Conservation (phyloP, 2,113 vertebrate genomes). For the Chaetura pelagica region DNA sequence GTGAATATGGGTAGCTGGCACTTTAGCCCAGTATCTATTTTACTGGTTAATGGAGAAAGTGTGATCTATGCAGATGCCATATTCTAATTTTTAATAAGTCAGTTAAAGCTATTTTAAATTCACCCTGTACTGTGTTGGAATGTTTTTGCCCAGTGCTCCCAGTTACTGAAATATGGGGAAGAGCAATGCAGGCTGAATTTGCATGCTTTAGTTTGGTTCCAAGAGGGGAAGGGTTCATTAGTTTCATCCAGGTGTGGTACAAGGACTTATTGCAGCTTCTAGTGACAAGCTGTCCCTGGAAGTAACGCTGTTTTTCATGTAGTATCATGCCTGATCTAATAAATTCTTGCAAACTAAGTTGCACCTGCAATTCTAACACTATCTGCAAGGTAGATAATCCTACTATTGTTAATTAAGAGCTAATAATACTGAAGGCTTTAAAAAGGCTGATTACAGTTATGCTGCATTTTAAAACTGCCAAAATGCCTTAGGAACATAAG, state of each 20-base stretch:
- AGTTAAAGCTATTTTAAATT: background rate
- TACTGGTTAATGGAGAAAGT: background rate
- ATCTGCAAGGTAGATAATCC: background rate
- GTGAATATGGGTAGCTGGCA: background rate
- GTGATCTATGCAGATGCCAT: background rate
- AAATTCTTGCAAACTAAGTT: background rate
- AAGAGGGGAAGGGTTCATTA: background rate
- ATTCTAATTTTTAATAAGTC: background rate
- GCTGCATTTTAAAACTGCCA: conserved; percentile 14
- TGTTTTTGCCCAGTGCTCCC: background rate
- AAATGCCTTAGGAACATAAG: conserved; percentile 21
- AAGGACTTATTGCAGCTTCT: background rate
- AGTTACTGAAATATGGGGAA: background rate
- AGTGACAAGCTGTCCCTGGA: background rate
- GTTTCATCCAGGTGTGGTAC: background rate
- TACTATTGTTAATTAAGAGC: conserved; percentile 25
- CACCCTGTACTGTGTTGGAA: background rate
- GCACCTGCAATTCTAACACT: background rate
- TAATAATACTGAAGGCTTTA: conserved; percentile 1
- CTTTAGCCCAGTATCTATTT: background rate
- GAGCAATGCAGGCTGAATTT: background rate
- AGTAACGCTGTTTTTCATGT: background rate
- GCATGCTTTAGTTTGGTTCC: background rate
- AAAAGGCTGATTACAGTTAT: background rate
- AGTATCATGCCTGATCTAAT: background rate